Base-by-base conservation (phyloP, 2,797 vertebrate genomes). In the Gambelia wislizenii region DNA sequence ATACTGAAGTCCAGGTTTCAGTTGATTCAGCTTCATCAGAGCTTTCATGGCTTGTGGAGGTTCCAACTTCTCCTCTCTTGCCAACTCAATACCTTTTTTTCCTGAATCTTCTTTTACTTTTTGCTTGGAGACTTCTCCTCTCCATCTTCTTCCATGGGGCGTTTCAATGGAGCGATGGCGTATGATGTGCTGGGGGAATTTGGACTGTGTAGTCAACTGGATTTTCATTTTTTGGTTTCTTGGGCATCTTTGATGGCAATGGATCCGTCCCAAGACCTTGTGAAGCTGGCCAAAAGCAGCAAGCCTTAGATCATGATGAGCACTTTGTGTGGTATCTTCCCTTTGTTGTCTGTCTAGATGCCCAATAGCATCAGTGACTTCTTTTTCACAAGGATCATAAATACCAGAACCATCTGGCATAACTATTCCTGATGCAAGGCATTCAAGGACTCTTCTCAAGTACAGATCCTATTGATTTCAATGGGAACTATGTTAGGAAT, bases 371-470 rank as follows among this genome's bases (percentile, higher is more conserved):
- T 99, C 98, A 85, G 98, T 99, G 92, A 98, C 95, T 92, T 99
- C 99, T 96, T 99, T 99, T 97, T 99, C 99, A 97, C 99, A 99
- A 83, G 99, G 99, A 96, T 99, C 99, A 96, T 98, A 98, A 96
- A 99, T 98, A 93, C 99, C 99, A 95, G 99, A 97, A 94, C 98
- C 98, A 96, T 99, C 99, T 96, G 98, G 96, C 98, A 99, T 98
- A 49, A 99, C 98, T 95, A 99, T 99, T 91, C 99, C 99, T 13
- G 99, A 99, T 74, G 98, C 98, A 52, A 99, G 97, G 96, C 99
- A 99, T 93, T 99, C 99, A 33, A 99, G 96, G 86, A 99, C 99
- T 90, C 99, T 97, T 74, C 99, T 96, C 90, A 99, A 97, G 76
- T n/a, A n/a, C n/a, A n/a, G 56, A 36, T 13, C 42, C 59, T 59